Conservation (phyloP, 2,113 vertebrate species). For the Platysternon megacephalum region DNA sequence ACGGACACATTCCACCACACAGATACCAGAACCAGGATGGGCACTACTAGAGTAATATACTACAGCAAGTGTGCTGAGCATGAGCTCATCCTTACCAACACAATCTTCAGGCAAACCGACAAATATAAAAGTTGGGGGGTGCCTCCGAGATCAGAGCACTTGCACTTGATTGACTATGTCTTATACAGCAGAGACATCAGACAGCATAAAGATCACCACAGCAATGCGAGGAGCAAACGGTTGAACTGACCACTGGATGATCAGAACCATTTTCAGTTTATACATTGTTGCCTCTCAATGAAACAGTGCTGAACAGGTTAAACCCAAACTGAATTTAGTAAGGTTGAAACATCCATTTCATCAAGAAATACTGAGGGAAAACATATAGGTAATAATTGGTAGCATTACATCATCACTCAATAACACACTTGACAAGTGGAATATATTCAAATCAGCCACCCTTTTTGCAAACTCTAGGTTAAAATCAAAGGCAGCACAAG, state of each 20-base stretch:
- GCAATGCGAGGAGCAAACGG: background rate
- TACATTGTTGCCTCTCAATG: background rate
- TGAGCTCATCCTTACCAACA: background rate
- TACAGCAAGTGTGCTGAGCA: background rate
- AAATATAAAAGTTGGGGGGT: background rate
- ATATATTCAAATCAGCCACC: background rate
- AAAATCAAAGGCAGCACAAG: background rate
- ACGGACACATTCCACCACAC: background rate
- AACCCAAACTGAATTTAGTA: background rate
- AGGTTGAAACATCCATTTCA: background rate
- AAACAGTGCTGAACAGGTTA: background rate
- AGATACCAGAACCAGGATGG: background rate
- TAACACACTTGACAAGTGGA: background rate
- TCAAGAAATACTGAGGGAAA: background rate
- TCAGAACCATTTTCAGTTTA: background rate
- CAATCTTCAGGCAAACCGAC: background rate
- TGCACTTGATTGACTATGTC: background rate
- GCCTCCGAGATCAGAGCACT: background rate
- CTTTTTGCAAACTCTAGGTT: background rate
- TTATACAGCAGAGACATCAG: background rate
- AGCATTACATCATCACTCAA: background rate
- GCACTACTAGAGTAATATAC: background rate
- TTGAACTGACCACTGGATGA: background rate
- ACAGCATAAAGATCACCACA: background rate
- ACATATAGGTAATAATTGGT: background rate